Percentiles rank a stretch among this genome's conserved stretches.
Conservation (phyloP, 1,140 invertebrate species). For the Sinonovacula constricta region DNA sequence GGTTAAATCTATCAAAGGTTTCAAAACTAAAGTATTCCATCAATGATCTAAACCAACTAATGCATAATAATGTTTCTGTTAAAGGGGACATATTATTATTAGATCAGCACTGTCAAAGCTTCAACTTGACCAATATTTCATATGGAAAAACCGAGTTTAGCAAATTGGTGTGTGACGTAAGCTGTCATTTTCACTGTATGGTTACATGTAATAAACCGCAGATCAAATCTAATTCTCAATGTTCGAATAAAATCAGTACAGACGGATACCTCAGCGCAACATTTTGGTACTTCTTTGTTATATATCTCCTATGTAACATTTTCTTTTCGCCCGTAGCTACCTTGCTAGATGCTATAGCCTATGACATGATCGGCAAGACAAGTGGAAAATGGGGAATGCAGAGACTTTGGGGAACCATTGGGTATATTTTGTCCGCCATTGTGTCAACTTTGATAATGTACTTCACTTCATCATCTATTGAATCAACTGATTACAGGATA, state of each 20-base stretch:
- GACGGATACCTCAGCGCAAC: too few species aligned
- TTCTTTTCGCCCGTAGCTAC: slow-evolving; percentile 57
- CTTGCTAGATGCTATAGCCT: slow-evolving; percentile 62
- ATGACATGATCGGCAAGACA: slow-evolving; percentile 59
- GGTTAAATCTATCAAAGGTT: too few species aligned
- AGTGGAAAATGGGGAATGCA: slow-evolving; percentile 56
- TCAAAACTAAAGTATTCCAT: slow-evolving; percentile 25
- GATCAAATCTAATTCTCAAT: too few species aligned
- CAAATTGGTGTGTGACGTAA: too few species aligned
- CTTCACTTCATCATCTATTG: slow-evolving; percentile 31
- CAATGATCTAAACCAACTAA: slow-evolving; percentile 29
- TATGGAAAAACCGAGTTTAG: too few species aligned
- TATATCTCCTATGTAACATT: slow-evolving; percentile 59
- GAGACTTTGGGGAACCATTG: slow-evolving; percentile 63
- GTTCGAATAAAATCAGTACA: too few species aligned
- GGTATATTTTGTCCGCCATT: slow-evolving; percentile 63
- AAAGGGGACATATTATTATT: slow-evolving; percentile 11
- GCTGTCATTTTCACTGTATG: too few species aligned
- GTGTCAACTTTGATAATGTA: slow-evolving; percentile 70
- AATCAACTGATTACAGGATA: slow-evolving; percentile 57
- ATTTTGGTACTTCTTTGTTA: slow-evolving; percentile 59
- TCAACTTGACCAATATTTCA: slow-evolving; percentile 67
- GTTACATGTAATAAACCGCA: too few species aligned
- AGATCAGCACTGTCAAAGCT: slow-evolving; percentile 56
- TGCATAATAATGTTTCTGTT: slow-evolving; percentile 52